Evolutionary conservation across 1,140 invertebrate genomes (phyloP).

Genomic region (Teleogryllus occipitalis): DNA sequence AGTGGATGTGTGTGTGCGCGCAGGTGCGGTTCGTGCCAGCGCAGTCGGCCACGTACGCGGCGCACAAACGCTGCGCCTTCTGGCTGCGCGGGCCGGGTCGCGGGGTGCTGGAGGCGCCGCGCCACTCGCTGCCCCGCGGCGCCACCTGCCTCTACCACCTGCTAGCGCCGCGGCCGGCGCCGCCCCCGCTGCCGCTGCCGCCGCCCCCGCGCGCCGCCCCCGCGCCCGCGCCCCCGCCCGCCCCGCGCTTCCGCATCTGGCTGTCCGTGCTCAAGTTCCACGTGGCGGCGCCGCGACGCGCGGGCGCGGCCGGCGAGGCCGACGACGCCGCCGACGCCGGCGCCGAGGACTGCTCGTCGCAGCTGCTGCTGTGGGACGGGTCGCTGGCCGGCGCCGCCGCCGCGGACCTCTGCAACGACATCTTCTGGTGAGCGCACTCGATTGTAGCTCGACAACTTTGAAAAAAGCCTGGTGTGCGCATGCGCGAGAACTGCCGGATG

Average conservation of each 20-base stretch:
- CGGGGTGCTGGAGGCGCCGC: constrained; percentile 67
- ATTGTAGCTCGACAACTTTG: no score
- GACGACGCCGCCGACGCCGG: not conserved
- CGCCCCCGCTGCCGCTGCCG: not conserved
- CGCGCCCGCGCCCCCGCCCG: constrained; percentile 7
- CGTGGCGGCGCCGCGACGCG: constrained; percentile 41
- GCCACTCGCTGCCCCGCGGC: constrained; percentile 73
- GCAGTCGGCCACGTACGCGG: constrained; percentile 66
- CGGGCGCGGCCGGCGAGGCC: not conserved
- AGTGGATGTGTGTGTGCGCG: no score
- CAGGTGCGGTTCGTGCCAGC: constrained; percentile 74
- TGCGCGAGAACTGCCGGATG: no score
- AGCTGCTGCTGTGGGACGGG: constrained; percentile 75
- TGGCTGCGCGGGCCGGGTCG: constrained; percentile 69
- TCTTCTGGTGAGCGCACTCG: constrained; percentile 66
- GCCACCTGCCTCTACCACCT: constrained; percentile 81
- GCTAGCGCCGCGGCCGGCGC: constrained; percentile 38
- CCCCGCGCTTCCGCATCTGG: constrained; percentile 70
- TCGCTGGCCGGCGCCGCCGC: constrained; percentile 59
- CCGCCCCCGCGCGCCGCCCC: not conserved
- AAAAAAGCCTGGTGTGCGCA: no score
- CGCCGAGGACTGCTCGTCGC: constrained; percentile 62
- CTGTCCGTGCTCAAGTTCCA: constrained; percentile 81
- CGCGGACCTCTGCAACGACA: constrained; percentile 56
- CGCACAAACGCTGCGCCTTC: constrained; percentile 78